Evolutionary conservation across 2,888 invertebrate genomes (phyloP).

Genomic region (Pammene fasciana): DNA sequence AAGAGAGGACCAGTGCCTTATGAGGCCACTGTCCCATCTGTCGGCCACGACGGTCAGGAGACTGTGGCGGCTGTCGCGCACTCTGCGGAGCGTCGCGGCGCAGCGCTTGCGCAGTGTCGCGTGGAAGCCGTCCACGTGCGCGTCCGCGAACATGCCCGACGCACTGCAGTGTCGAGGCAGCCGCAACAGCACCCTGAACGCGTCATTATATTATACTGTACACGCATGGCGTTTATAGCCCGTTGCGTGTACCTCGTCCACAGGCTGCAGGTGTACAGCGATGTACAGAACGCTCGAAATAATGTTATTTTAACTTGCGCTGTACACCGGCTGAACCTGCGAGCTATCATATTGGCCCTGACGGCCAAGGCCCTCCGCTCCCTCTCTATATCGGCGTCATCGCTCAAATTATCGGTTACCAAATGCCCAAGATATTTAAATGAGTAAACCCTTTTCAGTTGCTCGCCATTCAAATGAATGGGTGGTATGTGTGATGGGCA

Average conservation of each 20-base stretch:
- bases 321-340: no score
- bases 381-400: neutral
- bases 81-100: no score
- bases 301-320: neutral
- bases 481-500: neutral
- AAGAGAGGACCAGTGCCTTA: no score
- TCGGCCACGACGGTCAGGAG: neutral
- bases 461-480: neutral
- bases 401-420: neutral
- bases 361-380: no score
- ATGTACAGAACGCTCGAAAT: constrained; percentile 3
- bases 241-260: neutral
- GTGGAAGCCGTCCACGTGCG: neutral
- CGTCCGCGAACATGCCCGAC: constrained; percentile 5
- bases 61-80: neutral
- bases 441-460: constrained; percentile 4
- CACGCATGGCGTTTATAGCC: neutral
- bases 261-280: constrained; percentile 3
- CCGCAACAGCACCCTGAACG: no score
- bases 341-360: no score
- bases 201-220: neutral
- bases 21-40: no score
- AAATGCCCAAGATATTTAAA: constrained; percentile 6
- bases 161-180: no score
- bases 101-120: neutral